Conservation (phyloP, 2,113 vertebrate species). For the Peromyscus maniculatus region DNA sequence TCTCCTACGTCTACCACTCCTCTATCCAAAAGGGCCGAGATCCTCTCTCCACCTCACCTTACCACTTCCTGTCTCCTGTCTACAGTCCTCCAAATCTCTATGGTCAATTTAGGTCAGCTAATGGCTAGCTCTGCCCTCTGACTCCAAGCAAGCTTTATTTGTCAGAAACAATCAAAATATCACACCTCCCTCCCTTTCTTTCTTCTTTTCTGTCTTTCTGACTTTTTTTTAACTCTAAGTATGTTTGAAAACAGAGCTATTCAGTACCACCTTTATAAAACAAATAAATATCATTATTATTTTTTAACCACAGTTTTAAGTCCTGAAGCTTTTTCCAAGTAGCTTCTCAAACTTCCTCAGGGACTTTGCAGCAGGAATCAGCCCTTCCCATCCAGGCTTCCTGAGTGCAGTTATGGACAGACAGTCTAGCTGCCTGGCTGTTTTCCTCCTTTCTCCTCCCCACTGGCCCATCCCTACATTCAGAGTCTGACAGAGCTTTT, state of each 20-base stretch:
- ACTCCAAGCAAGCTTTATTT: too few species aligned
- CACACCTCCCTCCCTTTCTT: background rate
- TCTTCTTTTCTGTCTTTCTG: background rate
- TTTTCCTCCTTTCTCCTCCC: background rate
- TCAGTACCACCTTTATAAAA: background rate
- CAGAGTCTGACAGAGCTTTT: background rate
- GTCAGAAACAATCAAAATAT: too few species aligned
- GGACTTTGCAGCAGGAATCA: background rate
- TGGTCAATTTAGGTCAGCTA: too few species aligned
- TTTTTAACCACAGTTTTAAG: background rate
- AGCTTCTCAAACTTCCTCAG: background rate
- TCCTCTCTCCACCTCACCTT: too few species aligned
- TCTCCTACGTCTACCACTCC: too few species aligned
- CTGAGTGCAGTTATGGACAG: accelerated
- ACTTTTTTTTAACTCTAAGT: background rate
- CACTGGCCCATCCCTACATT: background rate
- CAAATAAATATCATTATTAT: too few species aligned
- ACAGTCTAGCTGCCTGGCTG: background rate
- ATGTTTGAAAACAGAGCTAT: background rate
- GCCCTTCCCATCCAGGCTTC: background rate
- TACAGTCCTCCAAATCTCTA: too few species aligned
- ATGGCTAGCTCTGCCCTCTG: too few species aligned
- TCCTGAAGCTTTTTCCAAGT: background rate
- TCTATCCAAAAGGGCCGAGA: too few species aligned
- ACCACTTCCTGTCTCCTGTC: too few species aligned